Conservation (phyloP, 1,140 invertebrate species). For the Cotesia vestalis region DNA sequence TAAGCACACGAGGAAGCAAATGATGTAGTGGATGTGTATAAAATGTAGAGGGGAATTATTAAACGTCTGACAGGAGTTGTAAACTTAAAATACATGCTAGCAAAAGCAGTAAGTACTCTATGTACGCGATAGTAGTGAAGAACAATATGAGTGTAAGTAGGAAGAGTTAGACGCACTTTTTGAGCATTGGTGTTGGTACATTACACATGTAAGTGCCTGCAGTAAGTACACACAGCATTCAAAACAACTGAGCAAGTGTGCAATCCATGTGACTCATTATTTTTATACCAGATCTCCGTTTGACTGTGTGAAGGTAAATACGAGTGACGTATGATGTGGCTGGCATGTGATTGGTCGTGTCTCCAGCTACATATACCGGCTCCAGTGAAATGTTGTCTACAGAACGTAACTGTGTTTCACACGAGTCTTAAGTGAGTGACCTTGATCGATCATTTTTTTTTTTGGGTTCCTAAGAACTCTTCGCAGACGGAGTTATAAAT, state of each 20-base stretch:
- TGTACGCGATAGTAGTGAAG: no score
- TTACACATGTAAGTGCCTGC: no score
- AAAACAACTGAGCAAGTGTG: no score
- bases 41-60: not conserved
- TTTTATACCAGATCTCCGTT: not conserved
- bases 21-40: not conserved
- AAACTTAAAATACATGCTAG: not conserved
- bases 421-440: conserved; percentile 33
- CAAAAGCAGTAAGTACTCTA: not conserved
- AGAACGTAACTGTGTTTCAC: conserved; percentile 37
- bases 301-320: conserved; percentile 2
- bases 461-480: not conserved
- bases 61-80: conserved; percentile 6
- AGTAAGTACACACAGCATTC: no score
- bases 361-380: conserved; percentile 36
- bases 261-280: not conserved
- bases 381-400: conserved; percentile 25
- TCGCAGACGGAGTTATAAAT: not conserved
- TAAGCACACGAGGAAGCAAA: not conserved
- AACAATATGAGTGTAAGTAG: not conserved
- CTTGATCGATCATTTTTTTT: conserved; percentile 23
- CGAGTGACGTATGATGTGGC: conserved; percentile 28
- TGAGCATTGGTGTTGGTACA: no score
- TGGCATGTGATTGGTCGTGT: conserved; percentile 33
- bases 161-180: not conserved